Evolutionary conservation across 2,113 vertebrate species (phyloP).

Genomic region (Colius striatus): DNA sequence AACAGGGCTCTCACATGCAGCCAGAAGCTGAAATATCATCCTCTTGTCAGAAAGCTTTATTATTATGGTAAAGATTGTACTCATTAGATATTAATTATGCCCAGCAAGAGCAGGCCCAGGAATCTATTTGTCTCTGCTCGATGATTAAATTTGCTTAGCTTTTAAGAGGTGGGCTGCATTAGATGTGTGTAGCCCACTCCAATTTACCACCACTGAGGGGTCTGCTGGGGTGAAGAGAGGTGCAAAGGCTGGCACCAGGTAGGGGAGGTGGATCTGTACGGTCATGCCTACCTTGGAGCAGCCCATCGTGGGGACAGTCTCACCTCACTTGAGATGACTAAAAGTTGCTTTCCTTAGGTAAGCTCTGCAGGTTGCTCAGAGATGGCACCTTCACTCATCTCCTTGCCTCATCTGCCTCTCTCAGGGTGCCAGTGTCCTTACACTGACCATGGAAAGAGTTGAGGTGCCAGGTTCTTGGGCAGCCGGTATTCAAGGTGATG

Average conservation of each 20-base stretch:
- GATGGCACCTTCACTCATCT: not conserved
- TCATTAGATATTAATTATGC: conserved; percentile 68
- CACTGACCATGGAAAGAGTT: not conserved
- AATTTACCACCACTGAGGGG: not conserved
- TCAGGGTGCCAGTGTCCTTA: not conserved
- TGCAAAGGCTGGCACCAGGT: not conserved
- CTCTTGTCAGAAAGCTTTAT: conserved; percentile 62
- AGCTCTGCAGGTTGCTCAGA: not conserved
- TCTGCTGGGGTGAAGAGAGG: not conserved
- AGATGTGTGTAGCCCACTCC: not conserved
- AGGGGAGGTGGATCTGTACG: rapidly evolving
- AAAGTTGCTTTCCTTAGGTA: not conserved
- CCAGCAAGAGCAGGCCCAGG: conserved; percentile 52
- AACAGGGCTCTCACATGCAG: conserved; percentile 3
- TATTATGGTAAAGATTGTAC: conserved; percentile 63
- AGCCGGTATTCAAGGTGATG: rapidly evolving
- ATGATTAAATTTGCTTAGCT: not conserved
- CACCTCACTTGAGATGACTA: not conserved
- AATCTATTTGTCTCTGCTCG: conserved; percentile 50
- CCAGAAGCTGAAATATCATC: conserved; percentile 35
- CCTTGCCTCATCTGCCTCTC: not conserved
- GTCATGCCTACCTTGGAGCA: not conserved
- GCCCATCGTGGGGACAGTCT: not conserved
- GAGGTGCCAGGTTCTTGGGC: not conserved
- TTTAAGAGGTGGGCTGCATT: not conserved